Evolutionary conservation across 2,888 invertebrate genomes (phyloP), one percentile per base, ranked within the genome.

Genomic region (Sinodicranocentrus sp.): DNA sequence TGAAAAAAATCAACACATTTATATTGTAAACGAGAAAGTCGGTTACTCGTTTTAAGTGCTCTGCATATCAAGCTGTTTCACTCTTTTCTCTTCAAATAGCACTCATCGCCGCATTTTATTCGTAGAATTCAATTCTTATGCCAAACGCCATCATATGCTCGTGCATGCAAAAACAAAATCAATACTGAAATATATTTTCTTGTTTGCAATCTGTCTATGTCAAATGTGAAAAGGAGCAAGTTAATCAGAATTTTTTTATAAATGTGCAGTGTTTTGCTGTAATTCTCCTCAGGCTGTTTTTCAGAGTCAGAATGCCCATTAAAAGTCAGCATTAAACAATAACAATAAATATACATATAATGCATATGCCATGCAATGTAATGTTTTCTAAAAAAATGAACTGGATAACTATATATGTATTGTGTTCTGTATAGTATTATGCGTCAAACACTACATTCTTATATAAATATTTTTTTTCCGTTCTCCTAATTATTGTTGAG

Each of bases 341-440:
- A 71, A 33, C 21, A 19, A 71, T 8, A 54, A 10, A n/a, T 33
- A 19, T 70, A 57, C 8, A 43, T 15, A 43, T 48, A 65, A 65
- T 43, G 44, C 25, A 44, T 61, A 75, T 75, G 73, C 73, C 73
- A 75, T 75, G 63, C 73, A 75, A 72, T 75, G 73, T 28, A 39
- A 5, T 54, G 21, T 57, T 52, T 3, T 10, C 33, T 33, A 33
- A 6, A 33, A 33, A 33, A 3, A 33, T n/a, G n/a, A n/a, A n/a
- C n/a, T n/a, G n/a, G n/a, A n/a, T n/a, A 3, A 33, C 33, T 33
- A 33, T 33, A 33, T 33, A 33, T 10, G n/a, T 33, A 33, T 10
- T 33, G n/a, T 33, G 5, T 33, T 33, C 33, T 33, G 33, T 33
- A 33, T 33, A 33, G 10, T 33, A 33, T 33, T 33, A 33, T 33